Evolutionary conservation across 2,113 vertebrate genomes (phyloP), one percentile per base, ranked within the genome.

Genomic region (Ochotona princeps): DNA sequence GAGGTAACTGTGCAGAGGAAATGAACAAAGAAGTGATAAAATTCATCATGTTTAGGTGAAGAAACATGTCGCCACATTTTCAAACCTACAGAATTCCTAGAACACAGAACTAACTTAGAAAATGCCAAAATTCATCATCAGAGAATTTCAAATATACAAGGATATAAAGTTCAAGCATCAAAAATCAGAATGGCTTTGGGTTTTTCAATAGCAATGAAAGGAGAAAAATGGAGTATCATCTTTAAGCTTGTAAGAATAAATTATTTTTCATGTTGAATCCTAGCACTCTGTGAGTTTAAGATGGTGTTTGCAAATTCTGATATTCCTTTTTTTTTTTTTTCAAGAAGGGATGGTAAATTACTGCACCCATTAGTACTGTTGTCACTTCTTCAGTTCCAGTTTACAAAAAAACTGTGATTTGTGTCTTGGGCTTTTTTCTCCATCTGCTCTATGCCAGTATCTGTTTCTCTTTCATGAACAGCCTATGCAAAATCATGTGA

Each of bases 231-330:
- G 51, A 84, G 11, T 17, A 28, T 74, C 93, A 21, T 44, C 51
- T 93, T 92, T 75, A 75, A 63, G 54, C 11, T 81, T 26, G 30
- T 76, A n/a, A 23, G 51, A n/a, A 32, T 69, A 85, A 80, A 65
- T n/a, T 35, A 82, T 72, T 89, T 92, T 73, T 86, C 35, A 57
- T 30, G 32, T 89, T 67, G 23, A 78, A 83, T 79, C 21, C 28
- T 6, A 65, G 57, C 8, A 38, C 8, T 44, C 8, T 44, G 30
- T 74, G 26, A 38, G 61, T 81, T 89, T 54, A 32, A 89, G 84
- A 49, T 72, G 35, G 21, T 60, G 17, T 69, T 76, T 30, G n/a
- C 60, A 69, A 49, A 47, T 35, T 69, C 12, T 85, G 38, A 76
- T 90, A 54, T 3, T 47, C 13, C n/a, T n/a, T 44, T 44, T 44